Evolutionary conservation across 2,888 invertebrate genomes (phyloP).

Genomic region (Arge pagana): DNA sequence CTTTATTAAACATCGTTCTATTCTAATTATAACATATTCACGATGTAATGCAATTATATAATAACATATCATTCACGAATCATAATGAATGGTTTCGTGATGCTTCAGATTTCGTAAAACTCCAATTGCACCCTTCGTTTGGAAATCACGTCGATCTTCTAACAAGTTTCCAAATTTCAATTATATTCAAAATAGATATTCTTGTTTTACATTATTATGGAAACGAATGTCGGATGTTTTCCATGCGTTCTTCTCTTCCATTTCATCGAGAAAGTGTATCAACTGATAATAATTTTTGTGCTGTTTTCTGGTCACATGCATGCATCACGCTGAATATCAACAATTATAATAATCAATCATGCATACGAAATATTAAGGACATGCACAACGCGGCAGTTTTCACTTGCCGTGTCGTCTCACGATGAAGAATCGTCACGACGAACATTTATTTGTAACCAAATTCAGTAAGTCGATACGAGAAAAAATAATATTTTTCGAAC

Average conservation of each 20-base stretch:
- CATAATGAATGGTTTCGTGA: conserved; percentile 5
- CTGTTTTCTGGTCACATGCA: conserved; percentile 11
- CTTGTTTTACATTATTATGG: neutral
- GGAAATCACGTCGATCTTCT: too few relatives aligned
- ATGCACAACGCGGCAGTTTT: conserved; percentile 4
- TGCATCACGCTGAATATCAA: conserved; percentile 15
- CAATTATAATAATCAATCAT: too few relatives aligned
- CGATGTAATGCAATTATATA: conserved; percentile 1
- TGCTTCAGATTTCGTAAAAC: conserved; percentile 1
- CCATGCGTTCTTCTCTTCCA: neutral
- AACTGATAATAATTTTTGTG: conserved; percentile 2
- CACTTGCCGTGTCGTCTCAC: neutral
- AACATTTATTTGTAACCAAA: neutral
- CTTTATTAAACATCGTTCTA: conserved; percentile 18
- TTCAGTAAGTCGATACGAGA: neutral
- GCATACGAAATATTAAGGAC: conserved; percentile 16
- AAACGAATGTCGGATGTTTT: neutral
- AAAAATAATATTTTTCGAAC: neutral
- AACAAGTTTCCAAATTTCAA: neutral
- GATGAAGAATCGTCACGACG: neutral
- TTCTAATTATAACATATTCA: conserved; percentile 18
- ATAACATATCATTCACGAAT: conserved; percentile 8
- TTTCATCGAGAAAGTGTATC: neutral
- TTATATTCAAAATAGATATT: neutral
- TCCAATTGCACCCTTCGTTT: neutral